Evolutionary conservation across 2,888 invertebrate genomes (phyloP), one percentile per base, ranked within the genome.

Genomic region (Tinea pellionella): DNA sequence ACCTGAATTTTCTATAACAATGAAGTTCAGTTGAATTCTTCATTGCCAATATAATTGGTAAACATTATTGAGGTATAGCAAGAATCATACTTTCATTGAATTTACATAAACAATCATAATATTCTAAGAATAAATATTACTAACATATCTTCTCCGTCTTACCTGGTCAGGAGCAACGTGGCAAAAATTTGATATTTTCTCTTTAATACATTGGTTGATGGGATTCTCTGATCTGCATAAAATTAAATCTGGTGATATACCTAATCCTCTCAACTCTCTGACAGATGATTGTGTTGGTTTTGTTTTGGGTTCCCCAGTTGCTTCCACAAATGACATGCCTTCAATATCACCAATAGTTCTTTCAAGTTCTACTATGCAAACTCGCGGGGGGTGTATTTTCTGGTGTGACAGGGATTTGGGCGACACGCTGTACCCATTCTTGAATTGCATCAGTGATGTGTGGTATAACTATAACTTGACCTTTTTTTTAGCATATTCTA

Each of bases 271-370:
- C 13, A 99, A 80, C 77, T 98, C 98, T 62, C 97, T 89, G 1
- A 99, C 97, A 59, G 98, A 97, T 16, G 96, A 93, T 80, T 99
- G 99, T 12, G 99, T 99, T 0, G 99, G 99, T 75, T 99, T 99
- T 0, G 99, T 99, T 89, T 99, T 99, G n/a, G 97, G 94, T 75
- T 98, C 98, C 15, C 97, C 96, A 0, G 96, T 96, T 9, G 96
- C 90, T 82, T 99, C 99, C 0, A 99, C 96, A 80, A 99, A 99
- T 0, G 98, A 96, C 98, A 99, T 99, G 63, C 98, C 97, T 83
- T 99, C 99, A 66, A 99, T 99, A 74, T 99, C 99, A 60, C 99
- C 99, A 65, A 99, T 96, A 0, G 99, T 99, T 8, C 99, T 99
- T 55, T 99, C 99, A 47, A 99, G 89, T 88, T 99, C 96, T 59